A percentile compares a stretch with the other conserved stretches of the same genome.
Conservation (phyloP, 2,113 vertebrate genomes). For the Osmerus mordax region DNA sequence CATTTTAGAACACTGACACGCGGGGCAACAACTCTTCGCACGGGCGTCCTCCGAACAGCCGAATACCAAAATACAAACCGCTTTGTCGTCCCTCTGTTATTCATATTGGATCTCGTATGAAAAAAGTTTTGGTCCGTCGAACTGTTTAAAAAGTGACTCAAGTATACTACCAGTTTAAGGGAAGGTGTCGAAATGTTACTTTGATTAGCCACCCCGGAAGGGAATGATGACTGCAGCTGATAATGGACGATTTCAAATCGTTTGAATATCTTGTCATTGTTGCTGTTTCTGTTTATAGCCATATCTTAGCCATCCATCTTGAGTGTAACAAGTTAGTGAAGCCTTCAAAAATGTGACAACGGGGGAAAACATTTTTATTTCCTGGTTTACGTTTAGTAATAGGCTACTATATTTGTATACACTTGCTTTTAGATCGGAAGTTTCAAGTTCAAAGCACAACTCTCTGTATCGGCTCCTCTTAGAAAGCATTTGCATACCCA, state of each 20-base stretch:
- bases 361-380: no score
- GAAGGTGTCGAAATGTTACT: constrained; percentile 12
- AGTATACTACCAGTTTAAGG: constrained; percentile 2
- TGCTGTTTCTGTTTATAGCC: no score
- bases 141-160: constrained; percentile 10
- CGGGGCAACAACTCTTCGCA: constrained; percentile 10
- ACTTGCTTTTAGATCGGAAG: background rate
- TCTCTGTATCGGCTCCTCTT: background rate
- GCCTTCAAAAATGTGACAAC: no score
- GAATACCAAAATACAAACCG: background rate
- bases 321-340: no score
- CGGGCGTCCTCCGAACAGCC: background rate
- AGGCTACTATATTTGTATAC: no score
- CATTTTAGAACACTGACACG: constrained; percentile 75
- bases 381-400: no score
- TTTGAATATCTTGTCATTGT: background rate
- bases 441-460: background rate
- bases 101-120: no score
- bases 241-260: background rate
- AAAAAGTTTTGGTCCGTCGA: background rate
- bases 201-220: constrained; percentile 25
- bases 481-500: background rate
- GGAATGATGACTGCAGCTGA: constrained; percentile 10
- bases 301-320: no score
- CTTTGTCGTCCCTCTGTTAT: no score